Evolutionary conservation across 2,113 vertebrate species (phyloP), one percentile per base, ranked within the genome.

Genomic region (Gnathonemus echidnorhynchus): DNA sequence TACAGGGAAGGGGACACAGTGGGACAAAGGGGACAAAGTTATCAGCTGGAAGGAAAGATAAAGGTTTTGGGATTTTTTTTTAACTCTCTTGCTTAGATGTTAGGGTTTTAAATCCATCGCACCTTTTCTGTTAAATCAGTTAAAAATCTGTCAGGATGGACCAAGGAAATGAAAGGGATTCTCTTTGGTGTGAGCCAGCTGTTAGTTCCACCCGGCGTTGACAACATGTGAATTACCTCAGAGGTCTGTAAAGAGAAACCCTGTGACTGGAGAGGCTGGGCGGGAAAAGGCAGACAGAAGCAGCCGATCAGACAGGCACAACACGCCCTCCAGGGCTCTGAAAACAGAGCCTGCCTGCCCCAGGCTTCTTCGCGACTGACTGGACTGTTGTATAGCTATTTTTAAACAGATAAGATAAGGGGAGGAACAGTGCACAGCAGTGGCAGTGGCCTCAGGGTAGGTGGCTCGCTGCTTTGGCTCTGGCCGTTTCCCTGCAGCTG

Each of bases 251-350:
- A 96, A 96, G 97, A 96, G 97, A 97, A 95, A 96, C 96, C 96
- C 97, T 96, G 96, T 92, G 95, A 95, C 95, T 96, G 95, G 97
- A 96, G 96, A 97, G 97, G 97, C 97, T 99, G 98, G 97, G 97
- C 95, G 95, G 93, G 95, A 97, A 94, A 97, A 95, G 97, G 97
- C 96, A 98, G 96, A 98, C 91, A 96, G 95, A 97, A 95, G 91
- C 94, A 95, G 95, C 91, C 92, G 80, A 94, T 92, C 87, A 93
- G 87, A 91, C 46, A 92, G 27, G 74, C 86, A 84, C 31, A 77
- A 21, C 80, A 35, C 10, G 5, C 46, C 45, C 80, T 84, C 49
- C 48, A 80, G 15, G 39, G n/a, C 58, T 3, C 74, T 80, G 74
- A 42, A 42, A 17, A 35, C 17, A 80, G 70, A 17, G 15, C 17